Percentiles rank a stretch among this genome's conserved stretches.
Conservation (phyloP, 2,888 invertebrate species). For the Monochamus alternatus region DNA sequence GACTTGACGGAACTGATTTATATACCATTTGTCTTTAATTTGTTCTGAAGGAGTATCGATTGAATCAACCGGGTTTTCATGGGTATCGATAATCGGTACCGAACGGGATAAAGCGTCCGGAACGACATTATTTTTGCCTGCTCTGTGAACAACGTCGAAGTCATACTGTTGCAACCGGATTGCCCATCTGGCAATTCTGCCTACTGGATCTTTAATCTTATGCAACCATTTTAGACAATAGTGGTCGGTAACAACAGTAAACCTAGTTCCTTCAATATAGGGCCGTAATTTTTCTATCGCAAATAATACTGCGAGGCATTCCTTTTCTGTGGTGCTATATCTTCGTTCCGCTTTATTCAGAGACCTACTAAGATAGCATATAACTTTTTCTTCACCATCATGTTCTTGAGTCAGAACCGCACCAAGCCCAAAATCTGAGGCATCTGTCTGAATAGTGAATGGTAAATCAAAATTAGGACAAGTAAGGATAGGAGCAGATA, state of each 20-base stretch:
- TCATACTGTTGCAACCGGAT: conserved; percentile 46
- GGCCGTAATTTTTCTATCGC: conserved; percentile 44
- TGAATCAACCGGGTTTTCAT: conserved; percentile 34
- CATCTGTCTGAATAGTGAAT: conserved; percentile 49
- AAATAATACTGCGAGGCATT: conserved; percentile 33
- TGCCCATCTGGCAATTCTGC: conserved; percentile 35
- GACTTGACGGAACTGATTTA: conserved; percentile 35
- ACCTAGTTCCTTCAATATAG: conserved; percentile 45
- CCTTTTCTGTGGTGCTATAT: conserved; percentile 40
- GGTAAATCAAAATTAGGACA: conserved; percentile 44
- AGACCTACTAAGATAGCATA: conserved; percentile 36
- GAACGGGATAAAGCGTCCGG: conserved; percentile 41
- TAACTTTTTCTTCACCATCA: conserved; percentile 24
- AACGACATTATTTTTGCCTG: conserved; percentile 39
- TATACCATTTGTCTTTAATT: conserved; percentile 47
- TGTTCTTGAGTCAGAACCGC: background rate
- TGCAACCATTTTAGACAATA: conserved; percentile 33
- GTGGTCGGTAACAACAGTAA: conserved; percentile 49
- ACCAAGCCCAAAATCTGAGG: conserved; percentile 5
- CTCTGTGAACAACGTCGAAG: conserved; percentile 48
- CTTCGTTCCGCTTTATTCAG: conserved; percentile 34
- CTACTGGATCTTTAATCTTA: conserved; percentile 44
- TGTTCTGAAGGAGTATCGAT: background rate
- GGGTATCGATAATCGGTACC: background rate
- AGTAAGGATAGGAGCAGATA: conserved; percentile 44